Evolutionary conservation across 2,113 vertebrate genomes (phyloP), one percentile per base, ranked within the genome.

Genomic region (Conger conger): DNA sequence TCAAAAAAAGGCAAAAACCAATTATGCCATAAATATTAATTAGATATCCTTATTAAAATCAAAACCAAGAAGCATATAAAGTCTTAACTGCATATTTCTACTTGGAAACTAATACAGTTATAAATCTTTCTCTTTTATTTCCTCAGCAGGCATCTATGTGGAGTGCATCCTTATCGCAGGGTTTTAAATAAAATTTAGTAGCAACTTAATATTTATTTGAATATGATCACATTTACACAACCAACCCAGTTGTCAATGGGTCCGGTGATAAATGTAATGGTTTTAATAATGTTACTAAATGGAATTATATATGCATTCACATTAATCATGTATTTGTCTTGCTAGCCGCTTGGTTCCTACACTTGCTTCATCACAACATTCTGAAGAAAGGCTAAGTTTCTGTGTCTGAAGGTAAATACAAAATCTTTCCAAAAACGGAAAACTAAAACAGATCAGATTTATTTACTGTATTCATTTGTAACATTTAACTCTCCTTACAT

Each of bases 1-100:
- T 92, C 95, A 93, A 95, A 96, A 97, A 94, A 94, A 96, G 94
- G 94, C 95, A 97, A 97, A 97, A 96, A 95, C 88, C 96, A 95
- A 97, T 98, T 98, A 96, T 93, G 91, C 93, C 95, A 96, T 97
- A 97, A 97, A 97, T 98, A 98, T 98, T 97, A 97, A 99, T 98
- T 97, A 96, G 95, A 97, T 89, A 94, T 95, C 96, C 95, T 96
- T 97, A 97, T 97, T 97, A 97, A 96, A 96, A 95, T 93, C 92
- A 93, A 96, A 96, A 96, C 96, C 95, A 95, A 93, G 95, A 93
- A 95, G 95, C 95, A 95, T 94, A 60, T 83, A 81, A 81, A 89
- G 84, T 86, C 85, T 88, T 80, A 84, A 87, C 80, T 40, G 78
- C 81, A 78, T 85, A 83, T 91, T 91, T 80, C 88, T 79, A 13